Conservation (phyloP, 2,888 invertebrate species). For the Troides aeacus region DNA sequence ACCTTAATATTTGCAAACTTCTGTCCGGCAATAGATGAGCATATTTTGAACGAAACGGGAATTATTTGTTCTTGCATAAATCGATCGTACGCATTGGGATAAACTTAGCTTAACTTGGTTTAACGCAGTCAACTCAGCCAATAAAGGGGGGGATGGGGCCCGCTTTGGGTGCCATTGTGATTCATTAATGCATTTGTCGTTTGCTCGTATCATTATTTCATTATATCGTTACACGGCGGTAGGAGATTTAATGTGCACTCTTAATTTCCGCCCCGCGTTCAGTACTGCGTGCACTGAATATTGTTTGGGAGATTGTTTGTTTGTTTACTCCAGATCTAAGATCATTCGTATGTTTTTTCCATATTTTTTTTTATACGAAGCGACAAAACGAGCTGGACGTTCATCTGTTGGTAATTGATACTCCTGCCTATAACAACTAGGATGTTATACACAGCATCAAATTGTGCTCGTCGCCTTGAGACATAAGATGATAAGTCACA, state of each 20-base stretch:
- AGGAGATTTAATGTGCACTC: constrained; percentile 42
- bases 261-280: constrained; percentile 47
- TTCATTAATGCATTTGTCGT: constrained; percentile 71
- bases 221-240: constrained; percentile 31
- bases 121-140: constrained; percentile 58
- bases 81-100: constrained; percentile 39
- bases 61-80: constrained; percentile 34
- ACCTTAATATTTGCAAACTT: too few species aligned
- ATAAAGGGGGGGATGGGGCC: constrained; percentile 45
- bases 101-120: constrained; percentile 56
- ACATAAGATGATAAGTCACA: too few species aligned
- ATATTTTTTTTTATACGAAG: too few species aligned
- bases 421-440: too few species aligned
- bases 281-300: constrained; percentile 25
- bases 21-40: too few species aligned
- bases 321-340: too few species aligned
- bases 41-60: background rate
- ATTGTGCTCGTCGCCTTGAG: too few species aligned
- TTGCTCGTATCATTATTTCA: constrained; percentile 49
- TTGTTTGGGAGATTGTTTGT: background rate
- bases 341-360: too few species aligned
- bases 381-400: too few species aligned
- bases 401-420: too few species aligned
- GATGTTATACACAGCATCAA: too few species aligned
- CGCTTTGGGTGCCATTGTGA: constrained; percentile 41